Evolutionary conservation across 2,113 vertebrate species (phyloP), one percentile per base, ranked within the genome.

Genomic region (Epinephelus lanceolatus): DNA sequence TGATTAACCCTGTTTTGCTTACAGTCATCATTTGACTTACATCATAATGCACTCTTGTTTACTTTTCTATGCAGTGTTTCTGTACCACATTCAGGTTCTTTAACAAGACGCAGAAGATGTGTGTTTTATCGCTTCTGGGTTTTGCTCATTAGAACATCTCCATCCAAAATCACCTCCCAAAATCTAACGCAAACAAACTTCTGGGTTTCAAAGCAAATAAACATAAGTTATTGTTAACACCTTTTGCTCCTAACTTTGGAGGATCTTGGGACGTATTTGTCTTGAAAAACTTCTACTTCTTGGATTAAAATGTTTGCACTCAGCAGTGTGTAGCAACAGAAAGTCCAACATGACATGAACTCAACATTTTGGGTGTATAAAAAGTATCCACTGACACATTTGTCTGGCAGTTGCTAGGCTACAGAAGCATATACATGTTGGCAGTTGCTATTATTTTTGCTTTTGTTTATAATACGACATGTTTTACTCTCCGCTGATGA

Each of bases 111-210:
- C 33, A 74, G 19, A 30, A 11, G 40, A 62, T 13, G 8, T 59
- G 27, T 19, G 52, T 60, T 27, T 67, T 30, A 15, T 78, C 19
- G 75, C 68, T 68, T 37, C 61, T n/a, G 53, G 59, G 21, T 55
- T 81, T 76, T 10, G 37, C 72, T 84, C 57, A 37, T 80, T n/a
- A 52, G 30, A 37, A 30, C 71, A 45, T 18, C 2, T 49, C 53
- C n/a, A 84, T 84, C 57, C 57, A 76, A 79, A 73, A 69, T 65
- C 61, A 65, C 61, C 61, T 19, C 49, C 40, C 19, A 42, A 66
- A 76, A 60, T 47, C 9, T 13, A 42, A 76, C 65, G 21, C 21
- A 74, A 71, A 40, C 40, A 72, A 55, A 49, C 68, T 42, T 18
- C 53, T 4, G 11, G 17, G 13, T 15, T 52, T 2, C 19, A 12